Evolutionary conservation across 2,113 vertebrate species (phyloP), one percentile per base, ranked within the genome.

Genomic region (Tor tambroides): DNA sequence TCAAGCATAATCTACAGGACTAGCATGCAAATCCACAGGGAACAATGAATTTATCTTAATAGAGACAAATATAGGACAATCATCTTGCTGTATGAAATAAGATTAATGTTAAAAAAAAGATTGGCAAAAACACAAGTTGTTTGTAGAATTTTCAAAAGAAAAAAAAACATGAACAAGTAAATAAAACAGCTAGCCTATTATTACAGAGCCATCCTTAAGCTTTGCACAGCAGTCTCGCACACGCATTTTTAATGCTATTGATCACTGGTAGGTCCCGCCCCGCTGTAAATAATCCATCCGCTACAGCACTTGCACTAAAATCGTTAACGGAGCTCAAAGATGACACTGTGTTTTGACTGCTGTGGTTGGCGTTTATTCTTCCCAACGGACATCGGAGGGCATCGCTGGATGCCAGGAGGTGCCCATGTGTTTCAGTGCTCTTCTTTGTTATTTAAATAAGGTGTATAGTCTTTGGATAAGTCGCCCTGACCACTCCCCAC

Each of bases 401-500:
- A 85, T 26, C 41, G 15, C 63, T 30, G n/a, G 72, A 32, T 65
- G 82, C 72, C 72, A 79, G 69, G 51, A 80, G 38, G 38, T 75
- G 80, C 81, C 56, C 77, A 59, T 83, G 82, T 81, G 84, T 80
- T 85, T 84, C 85, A 80, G 82, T 81, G 61, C 82, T 32, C 82
- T 65, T 92, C 92, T 93, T 93, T 94, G 92, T 94, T 90, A 93
- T 94, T 93, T 85, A 92, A 93, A 94, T 93, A 69, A 83, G 72
- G 69, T 59, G 78, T 88, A 79, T 89, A 74, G 77, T 89, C 80
- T 83, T 74, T 89, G 84, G 80, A 63, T 86, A 80, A 79, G 76
- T 91, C 71, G 11, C 56, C 41, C 26, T 65, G 63, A 85, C 78
- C 84, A 86, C 88, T 90, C 51, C 67, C 56, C 84, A 74, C 30